Evolutionary conservation across 2,888 invertebrate species (phyloP).

Genomic region (Smittia aterrima): DNA sequence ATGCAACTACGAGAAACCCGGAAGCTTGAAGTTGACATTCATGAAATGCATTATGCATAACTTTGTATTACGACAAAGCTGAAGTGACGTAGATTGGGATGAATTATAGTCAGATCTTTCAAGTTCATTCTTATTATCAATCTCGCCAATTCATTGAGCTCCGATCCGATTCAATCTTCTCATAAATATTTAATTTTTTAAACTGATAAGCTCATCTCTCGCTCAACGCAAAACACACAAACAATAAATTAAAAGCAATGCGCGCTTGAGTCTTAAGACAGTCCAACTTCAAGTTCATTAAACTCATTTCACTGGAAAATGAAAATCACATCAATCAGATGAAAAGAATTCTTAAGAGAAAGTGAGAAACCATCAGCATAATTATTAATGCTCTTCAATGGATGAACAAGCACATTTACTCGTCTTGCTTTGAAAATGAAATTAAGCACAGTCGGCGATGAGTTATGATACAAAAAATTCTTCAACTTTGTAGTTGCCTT

Average conservation of each 20-base stretch:
- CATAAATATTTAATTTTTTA: too few species aligned
- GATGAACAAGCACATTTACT: constrained; percentile 27
- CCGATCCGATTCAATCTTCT: not conserved
- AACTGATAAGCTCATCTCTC: too few species aligned
- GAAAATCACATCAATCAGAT: not conserved
- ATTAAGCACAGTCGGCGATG: constrained; percentile 31
- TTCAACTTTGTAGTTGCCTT: too few species aligned
- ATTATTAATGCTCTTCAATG: constrained; percentile 13
- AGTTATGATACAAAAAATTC: not conserved
- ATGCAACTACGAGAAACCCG: not conserved
- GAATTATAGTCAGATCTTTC: too few species aligned
- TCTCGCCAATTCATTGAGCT: too few species aligned
- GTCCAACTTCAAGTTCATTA: constrained; percentile 27
- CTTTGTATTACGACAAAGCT: too few species aligned
- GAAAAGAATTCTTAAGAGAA: constrained; percentile 39
- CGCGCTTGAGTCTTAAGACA: not conserved
- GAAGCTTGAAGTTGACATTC: not conserved
- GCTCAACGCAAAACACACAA: too few species aligned
- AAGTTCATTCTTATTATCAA: too few species aligned
- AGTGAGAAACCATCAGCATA: constrained; percentile 34
- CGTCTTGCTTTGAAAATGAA: constrained; percentile 27
- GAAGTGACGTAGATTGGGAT: too few species aligned
- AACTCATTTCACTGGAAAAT: constrained; percentile 20
- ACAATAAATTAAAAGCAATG: too few species aligned
- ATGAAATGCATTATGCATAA: not conserved